Evolutionary conservation across 2,888 invertebrate species (phyloP).

Genomic region (Chromoteleia sp.): DNA sequence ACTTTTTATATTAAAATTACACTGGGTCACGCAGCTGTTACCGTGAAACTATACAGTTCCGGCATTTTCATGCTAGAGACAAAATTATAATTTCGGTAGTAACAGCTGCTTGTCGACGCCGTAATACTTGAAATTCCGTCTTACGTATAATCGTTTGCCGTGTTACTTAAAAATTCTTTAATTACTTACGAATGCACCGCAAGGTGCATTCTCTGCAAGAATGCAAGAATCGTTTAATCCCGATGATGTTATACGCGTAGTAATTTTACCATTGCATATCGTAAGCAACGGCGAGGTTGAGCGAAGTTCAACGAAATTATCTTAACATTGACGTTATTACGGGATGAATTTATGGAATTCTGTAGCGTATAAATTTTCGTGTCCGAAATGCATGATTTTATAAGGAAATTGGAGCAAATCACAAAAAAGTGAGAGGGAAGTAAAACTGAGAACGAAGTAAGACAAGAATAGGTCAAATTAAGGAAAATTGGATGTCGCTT

Average conservation of each 20-base stretch:
- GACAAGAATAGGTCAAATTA: conserved; percentile 57
- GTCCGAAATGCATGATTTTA: conserved; percentile 25
- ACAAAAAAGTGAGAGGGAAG: conserved; percentile 28
- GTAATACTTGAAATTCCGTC: conserved; percentile 54
- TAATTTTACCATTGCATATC: conserved; percentile 28
- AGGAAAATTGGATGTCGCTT: conserved; percentile 59
- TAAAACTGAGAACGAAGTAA: conserved; percentile 48
- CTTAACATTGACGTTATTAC: conserved; percentile 30
- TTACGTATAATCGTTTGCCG: conserved; percentile 41
- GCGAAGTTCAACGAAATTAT: conserved; percentile 34
- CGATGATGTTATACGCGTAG: conserved; percentile 18
- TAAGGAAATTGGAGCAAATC: conserved; percentile 53
- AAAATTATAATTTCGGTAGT: conserved; percentile 67
- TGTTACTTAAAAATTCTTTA: conserved; percentile 23
- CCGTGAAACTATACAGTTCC: conserved; percentile 62
- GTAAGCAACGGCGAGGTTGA: conserved; percentile 8
- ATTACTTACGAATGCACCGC: not conserved
- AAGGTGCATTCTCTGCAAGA: not conserved
- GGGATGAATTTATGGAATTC: conserved; percentile 22
- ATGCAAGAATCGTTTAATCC: conserved; percentile 28
- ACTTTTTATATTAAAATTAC: conserved; percentile 69
- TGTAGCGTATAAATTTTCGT: conserved; percentile 30
- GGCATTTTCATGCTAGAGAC: conserved; percentile 61
- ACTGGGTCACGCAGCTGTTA: conserved; percentile 68
- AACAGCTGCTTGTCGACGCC: conserved; percentile 66